Evolutionary conservation across 2,113 vertebrate species (phyloP).

Genomic region (Sinocyclocheilus maitianheensis): DNA sequence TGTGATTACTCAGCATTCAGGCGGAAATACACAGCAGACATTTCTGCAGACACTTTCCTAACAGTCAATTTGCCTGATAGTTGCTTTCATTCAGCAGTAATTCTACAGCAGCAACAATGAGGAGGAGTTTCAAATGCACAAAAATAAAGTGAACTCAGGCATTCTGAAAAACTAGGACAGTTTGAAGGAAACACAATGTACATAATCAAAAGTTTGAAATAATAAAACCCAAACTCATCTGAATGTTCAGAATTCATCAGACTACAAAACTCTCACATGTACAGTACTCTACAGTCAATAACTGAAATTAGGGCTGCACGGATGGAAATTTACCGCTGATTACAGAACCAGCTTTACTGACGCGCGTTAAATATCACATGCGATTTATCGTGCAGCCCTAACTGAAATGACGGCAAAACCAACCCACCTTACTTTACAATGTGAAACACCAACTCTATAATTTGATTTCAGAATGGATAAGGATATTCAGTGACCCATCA

Average conservation of each 20-base stretch:
- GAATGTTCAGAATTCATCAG: background rate
- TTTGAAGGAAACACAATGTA: background rate
- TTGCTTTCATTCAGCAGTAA: background rate
- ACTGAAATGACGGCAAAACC: background rate
- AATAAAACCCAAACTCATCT: background rate
- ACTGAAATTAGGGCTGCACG: no score
- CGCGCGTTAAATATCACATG: no score
- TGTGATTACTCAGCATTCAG: background rate
- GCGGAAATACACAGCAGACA: background rate
- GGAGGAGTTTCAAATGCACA: conserved; percentile 20
- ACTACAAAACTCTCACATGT: background rate
- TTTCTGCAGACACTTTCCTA: conserved; percentile 27
- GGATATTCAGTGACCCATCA: background rate
- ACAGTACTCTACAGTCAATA: background rate
- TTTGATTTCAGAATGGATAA: background rate
- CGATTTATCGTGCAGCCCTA: background rate
- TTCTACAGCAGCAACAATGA: conserved; percentile 23
- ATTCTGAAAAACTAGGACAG: conserved; percentile 27
- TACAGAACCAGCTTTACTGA: no score
- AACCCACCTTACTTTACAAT: background rate
- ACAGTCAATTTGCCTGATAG: background rate
- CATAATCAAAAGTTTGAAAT: background rate
- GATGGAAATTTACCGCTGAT: no score
- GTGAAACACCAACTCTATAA: background rate
- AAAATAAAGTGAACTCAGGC: conserved; percentile 35